A percentile compares a stretch with the other conserved stretches of the same genome.
phyloP scores from a whole-genome alignment of 2,113 vertebrate genomes.

The Carassius auratus region DNA sequence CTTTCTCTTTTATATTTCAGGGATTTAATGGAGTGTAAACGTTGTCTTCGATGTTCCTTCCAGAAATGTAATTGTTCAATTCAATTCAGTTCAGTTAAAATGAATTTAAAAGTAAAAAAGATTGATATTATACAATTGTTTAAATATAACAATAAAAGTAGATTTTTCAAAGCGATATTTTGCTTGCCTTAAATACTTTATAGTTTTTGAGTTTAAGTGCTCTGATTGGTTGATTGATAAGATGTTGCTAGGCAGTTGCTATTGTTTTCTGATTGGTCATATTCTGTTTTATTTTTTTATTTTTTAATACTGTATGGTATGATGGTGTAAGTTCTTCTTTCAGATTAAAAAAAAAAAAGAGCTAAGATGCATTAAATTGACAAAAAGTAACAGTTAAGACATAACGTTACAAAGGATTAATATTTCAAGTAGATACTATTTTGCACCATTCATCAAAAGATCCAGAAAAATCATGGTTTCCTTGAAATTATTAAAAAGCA shows the following conservation, averaged over 20 bases:
- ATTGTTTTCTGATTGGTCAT: not conserved
- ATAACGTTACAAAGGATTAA: not conserved
- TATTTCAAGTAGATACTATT: not conserved
- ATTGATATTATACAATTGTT: not conserved
- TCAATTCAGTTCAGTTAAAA: not conserved
- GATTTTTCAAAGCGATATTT: not conserved
- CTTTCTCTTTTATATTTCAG: not conserved
- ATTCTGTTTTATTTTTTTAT: not conserved
- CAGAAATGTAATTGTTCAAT: not conserved
- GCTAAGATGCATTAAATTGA: not conserved
- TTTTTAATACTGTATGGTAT: too few relatives aligned
- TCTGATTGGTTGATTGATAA: not conserved
- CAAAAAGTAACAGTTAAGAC: too few relatives aligned
- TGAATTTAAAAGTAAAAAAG: not conserved
- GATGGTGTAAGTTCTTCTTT: too few relatives aligned
- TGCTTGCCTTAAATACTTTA: not conserved
- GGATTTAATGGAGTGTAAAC: not conserved
- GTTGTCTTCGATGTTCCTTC: not conserved
- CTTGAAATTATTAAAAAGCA: not conserved
- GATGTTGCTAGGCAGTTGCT: not conserved
- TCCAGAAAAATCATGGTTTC: not conserved
- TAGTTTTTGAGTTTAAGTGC: not conserved
- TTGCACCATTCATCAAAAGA: not conserved
- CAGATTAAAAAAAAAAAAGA: too few relatives aligned
- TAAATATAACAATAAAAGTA: not conserved